Percentiles rank a stretch among this genome's conserved stretches.
Evolutionary conservation across 2,797 vertebrate genomes (phyloP).

Genomic region (Discoglossus pictus): DNA sequence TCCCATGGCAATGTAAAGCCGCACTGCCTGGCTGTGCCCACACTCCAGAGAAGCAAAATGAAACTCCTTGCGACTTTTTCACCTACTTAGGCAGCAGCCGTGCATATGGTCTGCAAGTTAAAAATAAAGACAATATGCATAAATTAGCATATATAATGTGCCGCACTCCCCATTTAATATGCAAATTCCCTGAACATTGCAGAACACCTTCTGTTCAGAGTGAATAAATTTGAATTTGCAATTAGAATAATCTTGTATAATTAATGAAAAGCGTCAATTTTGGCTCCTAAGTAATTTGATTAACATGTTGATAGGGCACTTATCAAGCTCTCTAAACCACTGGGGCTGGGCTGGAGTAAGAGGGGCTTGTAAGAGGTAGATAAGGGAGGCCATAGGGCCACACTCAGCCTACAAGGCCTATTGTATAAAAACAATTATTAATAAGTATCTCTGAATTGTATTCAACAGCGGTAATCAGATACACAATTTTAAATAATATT

Average conservation of each 20-base stretch:
- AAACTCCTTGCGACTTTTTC: slow-evolving; percentile 74
- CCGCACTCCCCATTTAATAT: slow-evolving; percentile 91
- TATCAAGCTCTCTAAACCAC: slow-evolving; percentile 75
- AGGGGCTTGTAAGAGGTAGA: slow-evolving; percentile 51
- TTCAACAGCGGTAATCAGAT: too few species aligned
- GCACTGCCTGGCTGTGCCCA: background rate
- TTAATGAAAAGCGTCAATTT: slow-evolving; percentile 97
- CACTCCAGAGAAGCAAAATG: slow-evolving; percentile 31
- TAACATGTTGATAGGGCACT: slow-evolving; percentile 93
- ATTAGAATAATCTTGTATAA: slow-evolving; percentile 98
- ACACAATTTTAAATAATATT: too few species aligned
- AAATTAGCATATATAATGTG: slow-evolving; percentile 91
- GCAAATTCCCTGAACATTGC: slow-evolving; percentile 92
- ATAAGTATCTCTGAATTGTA: too few species aligned
- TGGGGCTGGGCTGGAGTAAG: slow-evolving; percentile 64
- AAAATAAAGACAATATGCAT: slow-evolving; percentile 93
- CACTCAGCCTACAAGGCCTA: background rate
- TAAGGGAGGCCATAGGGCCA: slow-evolving; percentile 26
- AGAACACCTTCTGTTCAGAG: slow-evolving; percentile 93
- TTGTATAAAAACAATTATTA: too few species aligned
- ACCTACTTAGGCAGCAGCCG: slow-evolving; percentile 78
- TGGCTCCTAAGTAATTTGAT: slow-evolving; percentile 93
- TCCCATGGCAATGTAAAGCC: too few species aligned
- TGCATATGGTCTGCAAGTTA: slow-evolving; percentile 85
- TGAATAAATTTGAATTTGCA: slow-evolving; percentile 95